Evolutionary conservation across 2,113 vertebrate genomes (phyloP).

Genomic region (Nannospalax galili): DNA sequence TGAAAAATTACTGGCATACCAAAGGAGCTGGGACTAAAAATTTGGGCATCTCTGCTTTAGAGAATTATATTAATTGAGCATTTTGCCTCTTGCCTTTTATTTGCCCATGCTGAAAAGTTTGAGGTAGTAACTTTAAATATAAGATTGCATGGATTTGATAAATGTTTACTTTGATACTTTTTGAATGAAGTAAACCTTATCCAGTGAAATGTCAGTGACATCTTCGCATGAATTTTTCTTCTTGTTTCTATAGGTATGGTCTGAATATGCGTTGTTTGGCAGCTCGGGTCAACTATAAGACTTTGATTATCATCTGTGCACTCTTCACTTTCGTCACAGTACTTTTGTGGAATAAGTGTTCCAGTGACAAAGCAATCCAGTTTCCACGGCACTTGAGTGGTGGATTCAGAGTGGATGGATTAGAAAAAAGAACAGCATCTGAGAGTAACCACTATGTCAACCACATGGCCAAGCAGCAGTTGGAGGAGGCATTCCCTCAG

Average conservation of each 20-base stretch:
- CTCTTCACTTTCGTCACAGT: slow-evolving; percentile 95
- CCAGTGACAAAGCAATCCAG: slow-evolving; percentile 86
- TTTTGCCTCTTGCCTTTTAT: slow-evolving; percentile 1
- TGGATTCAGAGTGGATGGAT: slow-evolving; percentile 85
- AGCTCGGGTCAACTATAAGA: slow-evolving; percentile 98
- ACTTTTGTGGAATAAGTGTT: slow-evolving; percentile 96
- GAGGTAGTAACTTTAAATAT: slow-evolving; percentile 32
- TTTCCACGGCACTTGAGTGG: slow-evolving; percentile 80
- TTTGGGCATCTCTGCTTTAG: not conserved
- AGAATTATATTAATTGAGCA: not conserved
- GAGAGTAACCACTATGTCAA: slow-evolving; percentile 77
- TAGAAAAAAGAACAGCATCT: slow-evolving; percentile 80
- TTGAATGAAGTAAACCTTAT: not conserved
- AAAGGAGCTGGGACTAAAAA: not conserved
- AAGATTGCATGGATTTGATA: slow-evolving; percentile 17
- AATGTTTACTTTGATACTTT: not conserved
- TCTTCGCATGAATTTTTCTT: not conserved
- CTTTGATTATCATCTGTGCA: slow-evolving; percentile 94
- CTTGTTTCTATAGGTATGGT: slow-evolving; percentile 87
- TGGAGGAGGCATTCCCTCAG: slow-evolving; percentile 86
- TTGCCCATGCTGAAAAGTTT: slow-evolving; percentile 6
- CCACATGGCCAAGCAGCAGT: slow-evolving; percentile 83
- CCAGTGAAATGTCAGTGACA: not conserved
- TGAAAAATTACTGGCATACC: not conserved
- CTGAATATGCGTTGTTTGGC: slow-evolving; percentile 98